Evolutionary conservation across 2,113 vertebrate species (phyloP).

Genomic region (Heliornis fulica): DNA sequence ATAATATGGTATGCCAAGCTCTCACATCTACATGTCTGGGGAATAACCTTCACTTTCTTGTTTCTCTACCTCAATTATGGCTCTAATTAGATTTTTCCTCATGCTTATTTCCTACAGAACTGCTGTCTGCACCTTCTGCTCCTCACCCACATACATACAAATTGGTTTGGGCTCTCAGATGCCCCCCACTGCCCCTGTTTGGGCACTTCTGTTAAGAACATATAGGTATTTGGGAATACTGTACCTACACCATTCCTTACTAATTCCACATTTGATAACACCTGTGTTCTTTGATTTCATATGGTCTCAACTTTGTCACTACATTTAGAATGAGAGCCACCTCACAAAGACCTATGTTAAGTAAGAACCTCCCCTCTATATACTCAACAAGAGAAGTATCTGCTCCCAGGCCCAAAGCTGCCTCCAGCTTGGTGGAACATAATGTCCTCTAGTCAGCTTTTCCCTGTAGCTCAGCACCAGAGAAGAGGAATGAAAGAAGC

Average conservation of each 20-base stretch:
- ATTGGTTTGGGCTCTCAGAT: background rate
- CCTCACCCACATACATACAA: background rate
- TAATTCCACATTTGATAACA: background rate
- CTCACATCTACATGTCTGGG: too few relatives aligned
- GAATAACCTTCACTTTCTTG: background rate
- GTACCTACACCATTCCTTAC: background rate
- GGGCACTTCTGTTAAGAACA: background rate
- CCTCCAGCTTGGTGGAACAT: background rate
- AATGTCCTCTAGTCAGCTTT: background rate
- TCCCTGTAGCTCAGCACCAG: background rate
- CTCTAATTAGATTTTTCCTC: background rate
- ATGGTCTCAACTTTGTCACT: background rate
- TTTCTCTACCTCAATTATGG: background rate
- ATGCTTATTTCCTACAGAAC: background rate
- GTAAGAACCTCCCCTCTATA: background rate
- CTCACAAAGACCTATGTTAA: background rate
- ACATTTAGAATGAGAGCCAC: background rate
- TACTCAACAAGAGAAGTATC: background rate
- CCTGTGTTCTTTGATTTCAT: background rate
- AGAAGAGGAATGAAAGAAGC: slow-evolving; percentile 9
- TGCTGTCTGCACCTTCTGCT: background rate
- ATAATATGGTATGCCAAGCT: accelerated
- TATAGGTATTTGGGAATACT: background rate
- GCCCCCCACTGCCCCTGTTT: background rate
- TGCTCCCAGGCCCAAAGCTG: background rate